Evolutionary conservation across 2,888 invertebrate genomes (phyloP), one percentile per base, ranked within the genome.

Genomic region (Beris chalybata): DNA sequence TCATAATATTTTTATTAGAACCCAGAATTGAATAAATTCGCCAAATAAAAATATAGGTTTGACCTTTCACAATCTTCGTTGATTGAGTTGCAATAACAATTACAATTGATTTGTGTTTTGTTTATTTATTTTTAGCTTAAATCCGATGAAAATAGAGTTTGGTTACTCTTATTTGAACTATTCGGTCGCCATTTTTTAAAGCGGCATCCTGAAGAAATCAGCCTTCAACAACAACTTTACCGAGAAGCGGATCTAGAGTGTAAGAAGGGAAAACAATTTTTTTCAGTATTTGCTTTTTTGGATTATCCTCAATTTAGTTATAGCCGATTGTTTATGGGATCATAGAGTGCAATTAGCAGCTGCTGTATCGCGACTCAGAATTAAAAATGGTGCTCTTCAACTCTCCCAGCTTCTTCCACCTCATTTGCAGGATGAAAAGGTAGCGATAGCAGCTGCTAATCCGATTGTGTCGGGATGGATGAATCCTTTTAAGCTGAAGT

Each of bases 401-500:
- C 78, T 88, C 72, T 86, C 87, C 44, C 86, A 91, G 61, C 81
- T 93, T 57, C 79, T 93, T 15, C 92, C 93, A 0, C 74, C 79
- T 0, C 91, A 91, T 77, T 80, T 93, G 69, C 85, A 88, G 67
- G 88, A 90, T 70, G 89, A 89, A 65, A 85, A 87, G 67, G 83
- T 89, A 31, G 85, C 85, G 0, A 85, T 85, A 63, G 85, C 85
- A 63, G 80, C 81, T 0, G 79, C 80, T 0, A 80, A 80, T 73
- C 79, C 80, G 32, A 81, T 85, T 0, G 86, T 91, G 2, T 89
- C 89, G 0, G 92, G 91, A 70, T 93, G 92, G 92, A 87, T 92
- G 11, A 93, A 93, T 80, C 87, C 87, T 0, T 87, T 87, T 71
- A 87, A 88, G 77, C 82, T 89, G 4, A 86, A 85, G 90, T 87